A percentile compares a stretch with the other conserved stretches of the same genome.
Evolutionary conservation across 2,888 invertebrate genomes (phyloP).

Genomic region (Meteorus cinctellus): DNA sequence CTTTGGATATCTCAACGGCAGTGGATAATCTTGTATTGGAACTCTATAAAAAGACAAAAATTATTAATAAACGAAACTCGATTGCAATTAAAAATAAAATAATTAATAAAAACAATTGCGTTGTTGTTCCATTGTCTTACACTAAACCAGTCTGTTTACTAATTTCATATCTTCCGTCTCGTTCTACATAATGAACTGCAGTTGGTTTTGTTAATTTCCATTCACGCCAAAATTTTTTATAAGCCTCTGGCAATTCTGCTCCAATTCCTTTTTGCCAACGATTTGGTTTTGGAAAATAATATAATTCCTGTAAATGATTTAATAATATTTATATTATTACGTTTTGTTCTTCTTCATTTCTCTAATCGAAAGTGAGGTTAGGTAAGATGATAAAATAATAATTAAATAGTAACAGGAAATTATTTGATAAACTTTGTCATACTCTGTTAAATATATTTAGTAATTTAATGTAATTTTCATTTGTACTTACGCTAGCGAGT

Average conservation of each 20-base stretch:
- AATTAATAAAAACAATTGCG: no score
- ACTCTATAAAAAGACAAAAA: constrained; percentile 67
- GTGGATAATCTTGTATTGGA: constrained; percentile 83
- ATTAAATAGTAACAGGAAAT: no score
- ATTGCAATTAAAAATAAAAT: no score
- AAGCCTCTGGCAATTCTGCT: constrained; percentile 83
- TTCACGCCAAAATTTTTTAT: constrained; percentile 90
- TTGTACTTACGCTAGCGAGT: not conserved
- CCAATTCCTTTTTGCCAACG: constrained; percentile 77
- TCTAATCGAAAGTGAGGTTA: not conserved
- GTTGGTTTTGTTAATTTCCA: constrained; percentile 81
- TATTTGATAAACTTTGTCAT: no score
- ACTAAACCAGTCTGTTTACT: constrained; percentile 84
- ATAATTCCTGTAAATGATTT: constrained; percentile 47
- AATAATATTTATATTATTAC: no score
- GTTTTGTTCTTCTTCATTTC: no score
- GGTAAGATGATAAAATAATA: not conserved
- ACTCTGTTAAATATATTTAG: no score
- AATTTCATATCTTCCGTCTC: constrained; percentile 82
- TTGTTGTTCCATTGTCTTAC: constrained; percentile 68
- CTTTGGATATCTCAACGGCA: constrained; percentile 85
- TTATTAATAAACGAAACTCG: not conserved
- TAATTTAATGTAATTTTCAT: not conserved
- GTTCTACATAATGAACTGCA: constrained; percentile 82
- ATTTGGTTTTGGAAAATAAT: constrained; percentile 46